Conservation (phyloP, 2,888 invertebrate genomes). For the Torymus texanus region DNA sequence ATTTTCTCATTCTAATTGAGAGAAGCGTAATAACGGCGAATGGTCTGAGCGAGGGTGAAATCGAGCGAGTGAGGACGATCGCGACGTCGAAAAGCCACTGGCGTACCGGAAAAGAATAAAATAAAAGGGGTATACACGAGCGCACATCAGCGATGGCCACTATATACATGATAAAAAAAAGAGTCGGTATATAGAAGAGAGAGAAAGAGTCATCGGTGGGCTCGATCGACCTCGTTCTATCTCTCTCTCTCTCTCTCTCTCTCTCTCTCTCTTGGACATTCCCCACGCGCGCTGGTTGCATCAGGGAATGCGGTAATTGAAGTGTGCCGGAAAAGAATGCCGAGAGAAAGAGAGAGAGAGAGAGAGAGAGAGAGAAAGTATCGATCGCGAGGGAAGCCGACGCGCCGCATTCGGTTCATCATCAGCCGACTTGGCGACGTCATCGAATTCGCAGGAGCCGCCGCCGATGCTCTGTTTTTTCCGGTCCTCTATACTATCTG, state of each 20-base stretch:
- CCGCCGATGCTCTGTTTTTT: not conserved
- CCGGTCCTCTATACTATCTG: not conserved
- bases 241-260: slow-evolving; percentile 7
- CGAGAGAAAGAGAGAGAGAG: slow-evolving; percentile 39
- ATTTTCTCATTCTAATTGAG: slow-evolving; percentile 44
- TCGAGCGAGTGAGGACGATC: not conserved
- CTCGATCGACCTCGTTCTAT: slow-evolving; percentile 17
- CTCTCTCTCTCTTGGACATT: slow-evolving; percentile 15
- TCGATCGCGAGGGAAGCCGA: not conserved
- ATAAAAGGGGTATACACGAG: not conserved
- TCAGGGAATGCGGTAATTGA: slow-evolving; percentile 50
- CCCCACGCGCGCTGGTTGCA: slow-evolving; percentile 8
- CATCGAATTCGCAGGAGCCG: not conserved
- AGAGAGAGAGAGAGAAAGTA: slow-evolving; percentile 44
- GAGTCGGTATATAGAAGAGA: not conserved
- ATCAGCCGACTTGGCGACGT: slow-evolving; percentile 17
- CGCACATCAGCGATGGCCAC: not conserved
- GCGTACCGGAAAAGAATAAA: not conserved
- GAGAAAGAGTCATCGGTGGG: slow-evolving; percentile 2
- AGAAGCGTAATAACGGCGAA: slow-evolving; percentile 10
- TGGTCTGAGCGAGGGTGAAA: not conserved
- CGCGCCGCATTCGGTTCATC: slow-evolving; percentile 7
- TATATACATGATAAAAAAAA: not conserved
- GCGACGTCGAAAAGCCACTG: not conserved
- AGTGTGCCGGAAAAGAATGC: slow-evolving; percentile 46